Evolutionary conservation across 2,888 invertebrate genomes (phyloP).

Genomic region (Ariolimax columbianus): DNA sequence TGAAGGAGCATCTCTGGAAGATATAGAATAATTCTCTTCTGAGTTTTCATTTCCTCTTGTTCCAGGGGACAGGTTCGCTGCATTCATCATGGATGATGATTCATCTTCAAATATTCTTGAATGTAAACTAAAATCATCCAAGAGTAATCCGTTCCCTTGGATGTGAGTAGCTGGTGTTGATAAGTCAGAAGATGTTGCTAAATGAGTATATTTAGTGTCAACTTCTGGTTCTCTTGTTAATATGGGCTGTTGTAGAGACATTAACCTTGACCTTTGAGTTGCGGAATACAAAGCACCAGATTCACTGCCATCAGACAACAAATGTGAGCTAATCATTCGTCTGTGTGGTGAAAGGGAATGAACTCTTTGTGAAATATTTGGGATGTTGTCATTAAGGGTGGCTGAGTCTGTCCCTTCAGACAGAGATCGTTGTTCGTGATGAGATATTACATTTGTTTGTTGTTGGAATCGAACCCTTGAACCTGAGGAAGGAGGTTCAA

Average conservation of each 20-base stretch:
- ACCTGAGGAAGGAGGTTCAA: not conserved
- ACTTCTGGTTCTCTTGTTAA: not conserved
- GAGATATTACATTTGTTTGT: not conserved
- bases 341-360: slow-evolving; percentile 36
- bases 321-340: not conserved
- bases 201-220: not conserved
- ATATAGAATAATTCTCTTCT: not conserved
- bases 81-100: not conserved
- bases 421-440: not conserved
- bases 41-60: not conserved
- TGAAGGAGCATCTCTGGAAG: not conserved
- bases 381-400: not conserved
- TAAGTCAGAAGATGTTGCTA: not conserved
- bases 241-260: not conserved
- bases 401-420: not conserved
- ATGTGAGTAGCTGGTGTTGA: not conserved
- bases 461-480: slow-evolving; percentile 43
- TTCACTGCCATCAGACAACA: not conserved
- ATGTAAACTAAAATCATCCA: slow-evolving; percentile 13
- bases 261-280: slow-evolving; percentile 28
- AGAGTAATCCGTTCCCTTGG: not conserved
- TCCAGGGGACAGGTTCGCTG: not conserved
- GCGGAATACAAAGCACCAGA: slow-evolving; percentile 4
- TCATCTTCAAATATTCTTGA: slow-evolving; percentile 19
- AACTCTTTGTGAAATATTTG: not conserved